phyloP scores from a whole-genome alignment of 37 sponge, comb jelly and placozoan genomes.

The Chondrilla cf. caribensis region DNA sequence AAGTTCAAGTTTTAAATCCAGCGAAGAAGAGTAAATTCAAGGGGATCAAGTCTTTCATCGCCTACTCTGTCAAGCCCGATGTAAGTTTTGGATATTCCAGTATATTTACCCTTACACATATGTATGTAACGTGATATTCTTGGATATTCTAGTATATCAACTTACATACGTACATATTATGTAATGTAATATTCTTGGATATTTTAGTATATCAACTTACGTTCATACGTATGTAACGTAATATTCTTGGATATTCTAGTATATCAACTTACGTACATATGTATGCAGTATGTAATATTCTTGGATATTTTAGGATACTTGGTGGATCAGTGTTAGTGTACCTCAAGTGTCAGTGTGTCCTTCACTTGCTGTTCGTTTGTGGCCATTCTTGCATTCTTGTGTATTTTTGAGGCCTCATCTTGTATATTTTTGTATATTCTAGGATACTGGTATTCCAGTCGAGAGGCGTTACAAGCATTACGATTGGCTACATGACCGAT shows the following conservation, averaged over 20 bases:
- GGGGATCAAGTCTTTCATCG: constrained; percentile 92
- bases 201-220: not conserved
- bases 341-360: too few relatives aligned
- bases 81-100: constrained; percentile 21
- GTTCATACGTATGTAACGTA: not conserved
- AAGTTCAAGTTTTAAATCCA: constrained; percentile 71
- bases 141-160: not conserved
- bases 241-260: constrained; percentile 11
- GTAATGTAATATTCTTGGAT: too few relatives aligned
- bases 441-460: constrained; percentile 42
- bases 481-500: constrained; percentile 92
- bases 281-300: too few relatives aligned
- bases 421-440: not conserved
- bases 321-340: too few relatives aligned
- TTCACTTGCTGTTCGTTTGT: too few relatives aligned
- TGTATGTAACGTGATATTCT: not conserved
- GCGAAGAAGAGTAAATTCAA: constrained; percentile 89
- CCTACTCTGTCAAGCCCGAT: constrained; percentile 70
- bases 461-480: constrained; percentile 88
- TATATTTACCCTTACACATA: not conserved
- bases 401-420: too few relatives aligned
- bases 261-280: constrained; percentile 3
- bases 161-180: constrained; percentile 3
- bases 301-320: too few relatives aligned
- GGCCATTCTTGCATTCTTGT: too few relatives aligned